Base-by-base conservation (phyloP, 2,888 invertebrate species). In the Syritta pipiens region DNA sequence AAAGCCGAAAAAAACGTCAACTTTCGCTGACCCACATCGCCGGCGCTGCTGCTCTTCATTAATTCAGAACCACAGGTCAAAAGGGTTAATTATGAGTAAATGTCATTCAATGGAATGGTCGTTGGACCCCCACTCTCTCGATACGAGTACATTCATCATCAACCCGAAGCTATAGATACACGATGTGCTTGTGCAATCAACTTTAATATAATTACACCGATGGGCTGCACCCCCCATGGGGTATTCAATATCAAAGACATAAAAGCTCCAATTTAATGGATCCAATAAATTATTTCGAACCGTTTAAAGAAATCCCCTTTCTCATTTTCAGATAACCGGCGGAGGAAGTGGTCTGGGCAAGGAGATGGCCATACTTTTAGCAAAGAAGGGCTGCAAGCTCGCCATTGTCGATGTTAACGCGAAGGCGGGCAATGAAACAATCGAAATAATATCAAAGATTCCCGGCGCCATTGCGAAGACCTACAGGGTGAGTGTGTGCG, bases 261-360 rank as follows among this genome's bases (percentile, higher is more conserved):
- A 48, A 59, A 68, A 24, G 57, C 57, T 59, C 49, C 22, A 40
- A 44, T 69, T 51, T 12, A 69, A 69, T 60, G 59, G 12, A 49
- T 10, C 59, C 53, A 60, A 63, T 77, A 57, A 77, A 77, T 77
- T 72, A 72, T 60, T 79, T 48, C 42, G 60, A 67, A 40, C 46
- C 37, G 19, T 59, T 53, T 55, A 12, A 40, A 49, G 14, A 44
- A 3, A 12, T 37, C 14, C 32, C 14, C 5, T 55, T 28, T 30
- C 32, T 28, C 30, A 26, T 24, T 67, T 57, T 12, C 46, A 90
- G 89, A 87, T 90, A 28, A 90, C 90, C 14, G 90, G 90, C 22
- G 89, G 89, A 51, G 90, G 88, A 63, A 88, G 89, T 79, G 90
- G 90, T 14, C 85, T 90, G 71, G 90, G 90, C 3, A 86, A 89